Evolutionary conservation across 2,113 vertebrate species (phyloP), one percentile per base, ranked within the genome.

Genomic region (Tretioscincus oriximinensis): DNA sequence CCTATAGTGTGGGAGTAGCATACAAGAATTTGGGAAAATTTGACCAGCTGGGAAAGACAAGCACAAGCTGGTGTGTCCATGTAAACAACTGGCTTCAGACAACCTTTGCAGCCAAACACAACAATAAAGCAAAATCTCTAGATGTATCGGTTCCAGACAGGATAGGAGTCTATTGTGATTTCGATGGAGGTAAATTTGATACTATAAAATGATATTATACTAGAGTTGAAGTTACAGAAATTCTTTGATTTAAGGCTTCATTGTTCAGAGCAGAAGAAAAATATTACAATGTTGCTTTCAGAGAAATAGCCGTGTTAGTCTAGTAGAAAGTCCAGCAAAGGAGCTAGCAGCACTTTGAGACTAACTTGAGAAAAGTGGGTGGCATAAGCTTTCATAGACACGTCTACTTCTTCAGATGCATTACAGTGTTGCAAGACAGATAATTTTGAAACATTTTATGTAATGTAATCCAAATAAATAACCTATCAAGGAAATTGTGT

Each of bases 51-150:
- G 98, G 98, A 74, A 98, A 97, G 89, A 97, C 96, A 8, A 91
- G 94, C 14, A 95, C 94, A 35, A 97, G 97, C 6, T 99, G 98
- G 98, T 98, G 97, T 88, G 92, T 98, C 73, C 95, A 97, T 60
- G 91, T 98, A 88, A 99, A 97, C 93, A 98, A 97, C 89, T 99
- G 98, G 98, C 94, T 99, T 81, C 98, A 98, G 94, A 96, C 90
- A 41, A 95, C 96, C 0, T 95, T 99, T 49, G 94, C 97, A 24
- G 98, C 97, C 80, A 99, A 99, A 73, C 97, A 99, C 91, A 98
- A 97, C 91, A 99, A 99, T 90, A 97, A 97, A 92, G 94, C 95
- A 9, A 99, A 97, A 93, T 93, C 91, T 5, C 91, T 99, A 84
- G 97, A 98, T 77, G 83, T 94, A 68, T 77, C 94, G 5, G 93